These are phyloP conservation scores for Phenacoccus solenopsis DNA, from an alignment of 1,140 invertebrate species.

Conservation along the genomic window DNA sequence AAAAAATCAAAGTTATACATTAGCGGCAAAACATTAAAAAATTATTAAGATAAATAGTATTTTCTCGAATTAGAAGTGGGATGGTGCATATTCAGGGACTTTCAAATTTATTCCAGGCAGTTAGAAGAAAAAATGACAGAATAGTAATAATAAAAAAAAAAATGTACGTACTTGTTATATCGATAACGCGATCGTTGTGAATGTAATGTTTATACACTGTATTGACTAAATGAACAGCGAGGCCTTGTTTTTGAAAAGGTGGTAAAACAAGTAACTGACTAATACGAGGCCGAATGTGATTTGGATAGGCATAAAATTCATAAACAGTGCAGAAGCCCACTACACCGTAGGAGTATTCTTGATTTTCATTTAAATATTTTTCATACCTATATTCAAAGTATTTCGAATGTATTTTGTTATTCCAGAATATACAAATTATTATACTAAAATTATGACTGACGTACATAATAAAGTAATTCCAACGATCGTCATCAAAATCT, in stretches of 20 bases:
- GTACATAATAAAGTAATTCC: conserved; percentile 85
- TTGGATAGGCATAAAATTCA: conserved; percentile 88
- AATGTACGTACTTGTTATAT: conserved; percentile 59
- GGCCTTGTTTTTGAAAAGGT: conserved; percentile 70
- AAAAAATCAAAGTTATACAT: conserved; percentile 25
- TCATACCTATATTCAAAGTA: conserved; percentile 53
- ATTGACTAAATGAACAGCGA: conserved; percentile 63
- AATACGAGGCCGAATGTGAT: conserved; percentile 70
- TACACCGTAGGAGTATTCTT: conserved; percentile 52
- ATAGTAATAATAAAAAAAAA: too few relatives aligned
- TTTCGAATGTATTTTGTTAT: not conserved
- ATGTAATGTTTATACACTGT: conserved; percentile 67
- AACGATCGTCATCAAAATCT: conserved; percentile 81
- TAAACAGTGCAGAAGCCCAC: conserved; percentile 85
- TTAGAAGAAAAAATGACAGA: too few relatives aligned
- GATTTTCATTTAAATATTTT: conserved; percentile 52
- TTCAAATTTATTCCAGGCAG: too few relatives aligned
- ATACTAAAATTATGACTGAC: conserved; percentile 28
- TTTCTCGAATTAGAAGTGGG: too few relatives aligned
- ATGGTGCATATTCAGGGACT: too few relatives aligned
- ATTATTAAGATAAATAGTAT: not conserved
- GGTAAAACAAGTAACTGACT: conserved; percentile 84
- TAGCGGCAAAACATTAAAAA: not conserved
- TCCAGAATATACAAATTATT: not conserved
- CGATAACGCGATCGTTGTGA: conserved; percentile 52